A percentile compares a stretch with the other conserved stretches of the same genome.
These are phyloP conservation scores for Mormyrus iriodes DNA, from an alignment of 2,113 vertebrate species.

Conservation along the genomic window DNA sequence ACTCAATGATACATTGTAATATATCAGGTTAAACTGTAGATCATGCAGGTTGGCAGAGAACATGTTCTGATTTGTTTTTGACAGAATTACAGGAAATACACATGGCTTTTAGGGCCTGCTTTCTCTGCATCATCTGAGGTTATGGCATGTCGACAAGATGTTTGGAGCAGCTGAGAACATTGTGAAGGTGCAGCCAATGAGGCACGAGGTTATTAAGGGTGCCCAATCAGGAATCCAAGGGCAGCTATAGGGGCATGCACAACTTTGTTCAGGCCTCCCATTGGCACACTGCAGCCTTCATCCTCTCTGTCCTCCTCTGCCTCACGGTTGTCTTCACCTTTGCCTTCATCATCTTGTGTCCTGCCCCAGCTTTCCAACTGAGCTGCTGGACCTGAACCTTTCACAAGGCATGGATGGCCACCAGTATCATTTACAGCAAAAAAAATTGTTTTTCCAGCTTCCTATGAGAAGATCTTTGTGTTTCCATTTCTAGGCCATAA, in stretches of 20 bases:
- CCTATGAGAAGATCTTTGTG: not conserved
- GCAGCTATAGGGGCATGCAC: conserved; percentile 40
- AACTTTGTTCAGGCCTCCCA: conserved; percentile 60
- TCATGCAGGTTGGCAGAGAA: not conserved
- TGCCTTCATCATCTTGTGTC: conserved; percentile 88
- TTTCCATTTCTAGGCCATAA: not conserved
- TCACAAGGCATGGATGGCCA: conserved; percentile 59
- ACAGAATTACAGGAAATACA: not conserved
- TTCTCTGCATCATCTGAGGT: not conserved
- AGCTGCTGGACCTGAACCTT: conserved; percentile 64
- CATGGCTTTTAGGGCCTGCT: not conserved
- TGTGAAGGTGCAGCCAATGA: conserved; percentile 70
- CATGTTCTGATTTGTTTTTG: not conserved
- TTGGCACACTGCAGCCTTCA: conserved; percentile 76
- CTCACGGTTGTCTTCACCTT: conserved; percentile 81
- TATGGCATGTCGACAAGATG: conserved; percentile 38
- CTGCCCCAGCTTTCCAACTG: conserved; percentile 68
- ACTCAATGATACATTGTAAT: not conserved
- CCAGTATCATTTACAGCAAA: not conserved
- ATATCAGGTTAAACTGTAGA: not conserved
- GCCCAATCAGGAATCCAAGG: conserved; percentile 48
- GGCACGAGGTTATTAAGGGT: conserved; percentile 57
- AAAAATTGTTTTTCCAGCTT: not conserved
- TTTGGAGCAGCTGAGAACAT: conserved; percentile 64
- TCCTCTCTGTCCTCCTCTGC: conserved; percentile 77